Percentiles rank a stretch among this genome's conserved stretches.
phyloP scores from a whole-genome alignment of 1,140 invertebrate genomes.

The Hydropsyche tenuis region DNA sequence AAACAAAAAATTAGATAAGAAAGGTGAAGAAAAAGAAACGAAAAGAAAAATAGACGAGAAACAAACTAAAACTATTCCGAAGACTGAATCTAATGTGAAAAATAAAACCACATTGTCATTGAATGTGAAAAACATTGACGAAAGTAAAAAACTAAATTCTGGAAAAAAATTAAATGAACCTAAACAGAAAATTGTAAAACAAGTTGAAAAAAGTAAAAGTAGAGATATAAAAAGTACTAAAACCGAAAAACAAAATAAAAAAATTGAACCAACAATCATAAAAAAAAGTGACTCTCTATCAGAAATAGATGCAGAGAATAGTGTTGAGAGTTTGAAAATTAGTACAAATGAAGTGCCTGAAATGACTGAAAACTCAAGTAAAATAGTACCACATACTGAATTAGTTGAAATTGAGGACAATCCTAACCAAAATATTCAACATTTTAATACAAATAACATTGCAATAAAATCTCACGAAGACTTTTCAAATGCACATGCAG shows the following conservation, averaged over 20 bases:
- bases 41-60: conserved; percentile 29
- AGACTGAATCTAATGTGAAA: background rate
- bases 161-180: conserved; percentile 10
- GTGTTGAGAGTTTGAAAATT: background rate
- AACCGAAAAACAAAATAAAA: background rate
- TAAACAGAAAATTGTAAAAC: conserved; percentile 21
- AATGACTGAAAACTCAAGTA: background rate
- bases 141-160: background rate
- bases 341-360: too few species aligned
- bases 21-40: background rate
- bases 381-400: background rate
- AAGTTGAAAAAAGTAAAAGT: conserved; percentile 22
- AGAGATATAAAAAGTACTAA: conserved; percentile 21
- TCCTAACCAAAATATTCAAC: background rate
- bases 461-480: background rate
- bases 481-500: background rate
- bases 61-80: background rate
- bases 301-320: background rate
- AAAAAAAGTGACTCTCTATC: background rate
- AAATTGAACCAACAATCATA: background rate
- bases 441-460: background rate
- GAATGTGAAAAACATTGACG: conserved; percentile 24
- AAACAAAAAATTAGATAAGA: conserved; percentile 22
- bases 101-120: background rate
- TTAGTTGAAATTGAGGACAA: background rate